phyloP scores from a whole-genome alignment of 2,113 vertebrate species.

The Alaudala cheleensis region DNA sequence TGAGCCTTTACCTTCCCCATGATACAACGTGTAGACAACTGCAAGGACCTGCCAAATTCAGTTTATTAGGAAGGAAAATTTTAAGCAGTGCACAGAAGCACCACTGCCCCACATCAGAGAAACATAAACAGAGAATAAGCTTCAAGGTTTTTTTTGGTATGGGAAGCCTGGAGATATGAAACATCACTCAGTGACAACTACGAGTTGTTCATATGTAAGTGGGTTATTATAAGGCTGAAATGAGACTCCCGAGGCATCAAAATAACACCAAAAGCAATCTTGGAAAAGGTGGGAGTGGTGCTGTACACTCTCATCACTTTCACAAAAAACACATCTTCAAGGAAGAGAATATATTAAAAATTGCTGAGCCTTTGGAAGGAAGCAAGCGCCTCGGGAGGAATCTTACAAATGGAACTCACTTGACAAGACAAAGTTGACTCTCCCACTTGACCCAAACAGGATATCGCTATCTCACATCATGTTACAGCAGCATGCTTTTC shows the following conservation, averaged over 20 bases:
- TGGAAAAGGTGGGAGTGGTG: background rate
- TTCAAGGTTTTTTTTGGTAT: slow-evolving; percentile 35
- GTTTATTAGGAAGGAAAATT: slow-evolving; percentile 60
- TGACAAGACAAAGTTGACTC: background rate
- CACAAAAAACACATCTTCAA: slow-evolving; percentile 1
- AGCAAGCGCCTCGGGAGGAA: background rate
- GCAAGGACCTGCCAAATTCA: slow-evolving; percentile 59
- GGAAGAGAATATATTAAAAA: slow-evolving; percentile 30
- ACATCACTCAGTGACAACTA: background rate
- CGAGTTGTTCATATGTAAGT: background rate
- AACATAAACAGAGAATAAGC: slow-evolving; percentile 56
- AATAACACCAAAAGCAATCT: background rate
- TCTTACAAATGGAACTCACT: background rate
- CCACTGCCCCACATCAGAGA: slow-evolving; percentile 50
- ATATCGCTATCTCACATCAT: background rate
- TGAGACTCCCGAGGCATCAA: slow-evolving; percentile 1
- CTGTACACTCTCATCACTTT: background rate
- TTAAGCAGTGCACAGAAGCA: slow-evolving; percentile 49
- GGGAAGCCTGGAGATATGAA: slow-evolving; percentile 26
- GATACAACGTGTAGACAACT: background rate
- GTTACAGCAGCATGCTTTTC: background rate
- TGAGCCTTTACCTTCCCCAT: background rate
- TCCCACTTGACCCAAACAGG: slow-evolving; percentile 4
- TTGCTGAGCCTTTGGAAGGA: background rate
- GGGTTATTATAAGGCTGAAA: slow-evolving; percentile 19